phyloP scores from a whole-genome alignment of 1,140 invertebrate genomes.

The Kradibia gibbosae region DNA sequence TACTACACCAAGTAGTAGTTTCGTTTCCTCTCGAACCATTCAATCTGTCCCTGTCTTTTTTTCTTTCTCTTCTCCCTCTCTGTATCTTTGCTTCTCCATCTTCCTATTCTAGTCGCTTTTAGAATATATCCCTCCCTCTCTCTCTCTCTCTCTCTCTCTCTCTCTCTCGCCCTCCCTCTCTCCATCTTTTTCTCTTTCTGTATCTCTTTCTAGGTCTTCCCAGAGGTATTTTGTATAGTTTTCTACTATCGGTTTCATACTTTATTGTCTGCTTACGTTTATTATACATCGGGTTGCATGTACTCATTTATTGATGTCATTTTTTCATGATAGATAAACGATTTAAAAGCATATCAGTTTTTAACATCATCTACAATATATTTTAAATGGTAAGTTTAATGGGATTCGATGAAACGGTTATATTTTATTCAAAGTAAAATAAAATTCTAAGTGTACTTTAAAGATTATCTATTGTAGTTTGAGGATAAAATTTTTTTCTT shows the following conservation, averaged over 20 bases:
- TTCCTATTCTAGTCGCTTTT: conserved; percentile 16
- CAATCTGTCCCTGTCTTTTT: conserved; percentile 21
- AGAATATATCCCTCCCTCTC: conserved; percentile 19
- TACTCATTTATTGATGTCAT: conserved; percentile 28
- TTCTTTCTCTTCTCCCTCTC: background rate
- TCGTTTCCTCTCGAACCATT: conserved; percentile 55
- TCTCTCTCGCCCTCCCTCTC: background rate
- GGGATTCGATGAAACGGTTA: background rate
- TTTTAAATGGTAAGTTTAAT: conserved; percentile 4
- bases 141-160: conserved; percentile 10
- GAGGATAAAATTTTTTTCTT: too few relatives aligned
- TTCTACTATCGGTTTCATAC: conserved; percentile 21
- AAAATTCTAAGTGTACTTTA: too few relatives aligned
- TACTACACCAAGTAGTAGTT: conserved; percentile 60
- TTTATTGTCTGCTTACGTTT: conserved; percentile 28
- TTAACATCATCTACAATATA: conserved; percentile 23
- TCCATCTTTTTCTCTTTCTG: conserved; percentile 11
- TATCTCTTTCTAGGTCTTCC: conserved; percentile 27
- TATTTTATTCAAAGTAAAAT: background rate
- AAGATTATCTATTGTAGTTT: too few relatives aligned
- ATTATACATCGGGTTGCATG: conserved; percentile 14
- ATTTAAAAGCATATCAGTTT: background rate
- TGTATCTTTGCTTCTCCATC: background rate
- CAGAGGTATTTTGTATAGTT: background rate
- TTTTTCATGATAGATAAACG: background rate